A percentile compares a stretch with the other conserved stretches of the same genome.
Conservation (phyloP, 2,797 vertebrate species). For the Tokudaia tokunoshimensis region DNA sequence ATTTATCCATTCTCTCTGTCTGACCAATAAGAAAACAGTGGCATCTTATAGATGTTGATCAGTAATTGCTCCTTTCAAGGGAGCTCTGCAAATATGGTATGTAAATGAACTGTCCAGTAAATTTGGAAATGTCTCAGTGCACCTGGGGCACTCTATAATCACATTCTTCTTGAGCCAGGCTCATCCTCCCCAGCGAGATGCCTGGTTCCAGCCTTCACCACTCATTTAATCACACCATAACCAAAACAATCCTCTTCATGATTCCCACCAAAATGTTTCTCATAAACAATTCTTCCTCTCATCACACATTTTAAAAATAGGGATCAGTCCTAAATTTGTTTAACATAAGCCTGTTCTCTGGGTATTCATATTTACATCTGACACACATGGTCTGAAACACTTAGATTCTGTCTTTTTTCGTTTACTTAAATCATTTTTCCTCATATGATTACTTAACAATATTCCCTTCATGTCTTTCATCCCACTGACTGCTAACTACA, state of each 20-base stretch:
- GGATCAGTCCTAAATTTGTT: background rate
- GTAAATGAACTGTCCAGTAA: fast-evolving
- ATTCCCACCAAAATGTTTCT: background rate
- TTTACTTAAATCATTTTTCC: background rate
- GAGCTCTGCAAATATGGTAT: background rate
- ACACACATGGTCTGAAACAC: background rate
- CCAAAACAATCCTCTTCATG: background rate
- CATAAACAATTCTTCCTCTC: background rate
- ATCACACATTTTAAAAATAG: background rate
- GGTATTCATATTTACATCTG: background rate
- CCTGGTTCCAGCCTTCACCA: background rate
- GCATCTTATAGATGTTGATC: background rate
- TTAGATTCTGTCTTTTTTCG: background rate
- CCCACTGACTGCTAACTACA: background rate
- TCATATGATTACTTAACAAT: background rate
- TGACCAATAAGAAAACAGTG: background rate
- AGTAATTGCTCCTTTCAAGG: too few relatives aligned
- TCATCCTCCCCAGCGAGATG: background rate
- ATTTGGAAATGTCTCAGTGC: background rate
- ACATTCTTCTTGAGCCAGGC: background rate
- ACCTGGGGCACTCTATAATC: background rate
- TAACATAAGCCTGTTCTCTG: background rate
- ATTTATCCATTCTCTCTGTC: background rate
- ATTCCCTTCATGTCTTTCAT: background rate
- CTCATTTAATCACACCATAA: background rate